phyloP scores from a whole-genome alignment of 2,797 vertebrate species.

The Tapirus indicus region DNA sequence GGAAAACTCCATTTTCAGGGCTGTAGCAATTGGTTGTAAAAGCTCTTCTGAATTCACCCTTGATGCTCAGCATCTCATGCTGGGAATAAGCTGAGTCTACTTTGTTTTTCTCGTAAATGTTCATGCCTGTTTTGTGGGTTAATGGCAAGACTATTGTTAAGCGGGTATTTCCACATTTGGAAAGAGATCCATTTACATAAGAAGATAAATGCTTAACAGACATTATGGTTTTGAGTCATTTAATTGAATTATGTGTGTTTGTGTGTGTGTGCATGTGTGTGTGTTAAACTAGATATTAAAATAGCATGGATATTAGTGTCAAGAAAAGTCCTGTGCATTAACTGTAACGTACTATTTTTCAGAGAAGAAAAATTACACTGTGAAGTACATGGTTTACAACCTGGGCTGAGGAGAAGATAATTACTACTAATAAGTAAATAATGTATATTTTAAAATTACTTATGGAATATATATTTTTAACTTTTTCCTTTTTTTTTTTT shows the following conservation, averaged over 20 bases:
- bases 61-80: not conserved
- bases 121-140: not conserved
- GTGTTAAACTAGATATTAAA: slow-evolving; percentile 48
- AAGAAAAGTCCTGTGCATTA: not conserved
- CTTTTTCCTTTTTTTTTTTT: not conserved
- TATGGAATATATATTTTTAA: not conserved
- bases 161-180: slow-evolving; percentile 8
- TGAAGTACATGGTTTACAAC: not conserved
- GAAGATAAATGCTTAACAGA: not conserved
- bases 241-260: slow-evolving; percentile 5
- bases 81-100: not conserved
- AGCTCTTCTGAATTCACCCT: not conserved
- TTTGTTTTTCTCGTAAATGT: slow-evolving; percentile 55
- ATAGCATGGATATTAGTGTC: not conserved
- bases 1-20: slow-evolving; percentile 70
- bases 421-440: not conserved
- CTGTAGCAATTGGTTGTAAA: slow-evolving; percentile 39
- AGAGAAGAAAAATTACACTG: not conserved
- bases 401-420: not conserved
- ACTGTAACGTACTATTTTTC: slow-evolving; percentile 2
- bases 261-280: not conserved
- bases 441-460: slow-evolving; percentile 4
- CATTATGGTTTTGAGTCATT: not conserved
- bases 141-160: not conserved
- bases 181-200: not conserved